phyloP scores from a whole-genome alignment of 2,113 vertebrate species.

The Columba livia region DNA sequence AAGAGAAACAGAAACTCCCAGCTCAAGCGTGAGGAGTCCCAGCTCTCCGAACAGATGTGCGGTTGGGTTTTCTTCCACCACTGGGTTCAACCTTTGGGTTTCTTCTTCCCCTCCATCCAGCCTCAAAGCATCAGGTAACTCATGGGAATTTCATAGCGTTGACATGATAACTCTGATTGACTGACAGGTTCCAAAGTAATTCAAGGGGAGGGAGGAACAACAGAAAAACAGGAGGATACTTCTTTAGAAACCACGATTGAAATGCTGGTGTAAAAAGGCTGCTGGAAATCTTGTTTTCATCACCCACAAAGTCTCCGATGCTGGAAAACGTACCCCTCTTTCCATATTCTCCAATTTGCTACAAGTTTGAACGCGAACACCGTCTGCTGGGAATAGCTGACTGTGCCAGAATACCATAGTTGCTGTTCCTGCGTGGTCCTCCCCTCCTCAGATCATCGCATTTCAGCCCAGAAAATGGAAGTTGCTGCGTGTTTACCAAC shows the following conservation, averaged over 20 bases:
- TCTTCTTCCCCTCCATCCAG: neutral
- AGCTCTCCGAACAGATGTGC: fast-evolving
- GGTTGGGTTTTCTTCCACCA: neutral
- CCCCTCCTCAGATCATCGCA: neutral
- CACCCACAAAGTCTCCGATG: constrained; percentile 28
- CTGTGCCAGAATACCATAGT: neutral
- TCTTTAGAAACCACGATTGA: neutral
- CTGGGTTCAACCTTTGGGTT: neutral
- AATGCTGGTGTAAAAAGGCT: neutral
- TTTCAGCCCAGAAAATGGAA: constrained; percentile 60
- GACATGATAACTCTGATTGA: neutral
- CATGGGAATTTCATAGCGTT: neutral
- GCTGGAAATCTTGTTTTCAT: constrained; percentile 28
- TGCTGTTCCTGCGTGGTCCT: neutral
- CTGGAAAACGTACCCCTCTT: constrained; percentile 51
- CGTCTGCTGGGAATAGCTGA: constrained; percentile 61
- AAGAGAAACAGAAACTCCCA: neutral
- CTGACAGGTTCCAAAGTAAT: neutral
- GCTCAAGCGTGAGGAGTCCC: neutral
- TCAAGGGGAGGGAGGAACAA: neutral
- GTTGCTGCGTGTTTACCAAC: neutral
- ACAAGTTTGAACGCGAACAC: constrained; percentile 68
- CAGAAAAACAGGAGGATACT: neutral
- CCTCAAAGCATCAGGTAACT: neutral
- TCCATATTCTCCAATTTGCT: constrained; percentile 50